phyloP scores from a whole-genome alignment of 2,888 invertebrate species.

The Acanthosepion pharaonis region DNA sequence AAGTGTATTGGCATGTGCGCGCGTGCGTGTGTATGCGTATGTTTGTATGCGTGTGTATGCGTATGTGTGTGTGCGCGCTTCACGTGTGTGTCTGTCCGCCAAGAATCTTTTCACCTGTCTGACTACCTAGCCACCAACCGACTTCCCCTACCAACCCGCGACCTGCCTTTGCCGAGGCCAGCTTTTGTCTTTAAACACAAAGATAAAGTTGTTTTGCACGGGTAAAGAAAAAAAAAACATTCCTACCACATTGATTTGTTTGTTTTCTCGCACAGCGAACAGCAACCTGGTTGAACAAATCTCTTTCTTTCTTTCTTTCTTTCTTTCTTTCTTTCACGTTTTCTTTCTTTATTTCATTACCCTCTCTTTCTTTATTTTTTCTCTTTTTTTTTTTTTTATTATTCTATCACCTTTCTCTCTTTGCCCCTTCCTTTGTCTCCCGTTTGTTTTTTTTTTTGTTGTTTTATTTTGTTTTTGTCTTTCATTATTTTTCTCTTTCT shows the following conservation, averaged over 20 bases:
- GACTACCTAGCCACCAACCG: not conserved
- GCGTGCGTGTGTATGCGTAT: not conserved
- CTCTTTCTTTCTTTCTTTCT: not conserved
- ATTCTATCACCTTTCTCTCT: too few relatives aligned
- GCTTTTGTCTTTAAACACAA: not conserved
- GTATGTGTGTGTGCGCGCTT: not conserved
- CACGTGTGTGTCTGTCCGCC: too few relatives aligned
- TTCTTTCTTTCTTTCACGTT: not conserved
- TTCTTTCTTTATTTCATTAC: too few relatives aligned
- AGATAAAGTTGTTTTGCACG: not conserved
- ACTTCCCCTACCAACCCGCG: not conserved
- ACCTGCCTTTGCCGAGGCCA: not conserved
- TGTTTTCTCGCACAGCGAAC: not conserved
- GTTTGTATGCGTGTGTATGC: not conserved
- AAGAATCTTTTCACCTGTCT: slow-evolving; percentile 1
- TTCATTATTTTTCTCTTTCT: too few relatives aligned
- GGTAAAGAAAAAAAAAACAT: not conserved
- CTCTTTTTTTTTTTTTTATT: too few relatives aligned
- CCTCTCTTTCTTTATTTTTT: not conserved
- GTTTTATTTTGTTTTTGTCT: too few relatives aligned
- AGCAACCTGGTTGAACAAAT: not conserved
- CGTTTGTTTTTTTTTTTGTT: too few relatives aligned
- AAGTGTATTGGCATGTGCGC: not conserved
- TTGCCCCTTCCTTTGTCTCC: too few relatives aligned
- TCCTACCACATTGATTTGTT: not conserved